phyloP scores from a whole-genome alignment of 2,797 vertebrate genomes.

The Melopsittacus undulatus region DNA sequence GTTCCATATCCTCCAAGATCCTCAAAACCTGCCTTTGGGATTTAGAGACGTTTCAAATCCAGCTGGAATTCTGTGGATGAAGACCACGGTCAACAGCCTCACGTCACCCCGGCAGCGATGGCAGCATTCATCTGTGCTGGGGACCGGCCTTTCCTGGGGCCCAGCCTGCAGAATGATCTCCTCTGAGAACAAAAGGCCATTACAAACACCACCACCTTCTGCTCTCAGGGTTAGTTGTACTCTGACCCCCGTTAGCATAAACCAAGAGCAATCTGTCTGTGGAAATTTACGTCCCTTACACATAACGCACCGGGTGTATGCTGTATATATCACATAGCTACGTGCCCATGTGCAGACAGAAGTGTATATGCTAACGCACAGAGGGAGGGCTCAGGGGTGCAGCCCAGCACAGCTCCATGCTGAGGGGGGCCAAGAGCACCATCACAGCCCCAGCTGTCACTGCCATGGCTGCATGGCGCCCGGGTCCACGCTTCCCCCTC shows the following conservation, averaged over 20 bases:
- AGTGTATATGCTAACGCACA: neutral
- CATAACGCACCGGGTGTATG: slow-evolving; percentile 12
- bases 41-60: neutral
- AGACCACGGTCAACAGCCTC: slow-evolving; percentile 49
- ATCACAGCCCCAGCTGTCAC: slow-evolving; percentile 58
- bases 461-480: neutral
- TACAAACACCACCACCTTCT: slow-evolving; percentile 70
- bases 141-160: slow-evolving; percentile 32
- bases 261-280: slow-evolving; percentile 52
- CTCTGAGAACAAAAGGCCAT: slow-evolving; percentile 56
- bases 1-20: neutral
- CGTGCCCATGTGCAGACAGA: neutral
- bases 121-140: neutral
- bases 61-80: slow-evolving; percentile 9
- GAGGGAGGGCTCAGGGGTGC: neutral
- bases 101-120: neutral
- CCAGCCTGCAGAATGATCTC: slow-evolving; percentile 48
- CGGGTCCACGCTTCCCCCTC: neutral
- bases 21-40: neutral
- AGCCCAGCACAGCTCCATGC: neutral
- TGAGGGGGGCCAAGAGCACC: neutral
- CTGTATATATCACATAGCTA: neutral
- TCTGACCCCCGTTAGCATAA: slow-evolving; percentile 66
- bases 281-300: slow-evolving; percentile 42
- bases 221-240: slow-evolving; percentile 58